Evolutionary conservation across 1,140 invertebrate genomes (phyloP), one percentile per base, ranked within the genome.

Genomic region (Thalassaphorura encarpata): DNA sequence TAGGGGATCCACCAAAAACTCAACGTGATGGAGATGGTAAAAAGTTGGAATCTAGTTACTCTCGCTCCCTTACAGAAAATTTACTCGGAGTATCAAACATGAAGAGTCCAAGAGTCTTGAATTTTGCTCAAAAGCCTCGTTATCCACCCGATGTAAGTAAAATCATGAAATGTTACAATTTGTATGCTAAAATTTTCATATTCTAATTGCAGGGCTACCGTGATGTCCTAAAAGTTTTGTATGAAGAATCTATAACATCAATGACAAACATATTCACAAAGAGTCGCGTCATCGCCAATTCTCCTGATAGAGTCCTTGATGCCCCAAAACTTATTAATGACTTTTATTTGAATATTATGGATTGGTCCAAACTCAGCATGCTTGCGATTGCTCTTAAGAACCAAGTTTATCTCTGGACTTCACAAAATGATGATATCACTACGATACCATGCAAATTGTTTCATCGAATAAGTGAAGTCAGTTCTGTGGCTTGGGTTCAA

Each of bases 351-450:
- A 99, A 99, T 74, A 76, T 99, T 54, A 96, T 99, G 5, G 97
- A 99, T 73, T 99, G 97, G 97, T 98, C 94, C 1, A 92, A 91
- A 5, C 92, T 96, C 71, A 99, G 99, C 75, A 92, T 99, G 5
- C 79, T 99, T 21, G 95, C 92, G 70, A 97, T 99, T n/a, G 97
- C 96, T 0, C 74, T 99, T 0, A 94, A 93, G 11, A 93, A 89
- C 61, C 97, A 94, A 72, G 97, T 99, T 2, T 99, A 99, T 75
- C 72, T 99, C 39, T 99, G 97, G 97, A 99, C 94, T 58, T 97
- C 93, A 70, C 94, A n/a, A n/a, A n/a, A n/a, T n/a, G n/a, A n/a
- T n/a, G n/a, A n/a, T n/a, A n/a, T n/a, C n/a, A n/a, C n/a, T n/a
- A n/a, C n/a, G n/a, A n/a, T n/a, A n/a, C 73, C 99, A 8, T 99